Base-by-base conservation (phyloP, 2,888 invertebrate species). In the Epsilonema sp. region DNA sequence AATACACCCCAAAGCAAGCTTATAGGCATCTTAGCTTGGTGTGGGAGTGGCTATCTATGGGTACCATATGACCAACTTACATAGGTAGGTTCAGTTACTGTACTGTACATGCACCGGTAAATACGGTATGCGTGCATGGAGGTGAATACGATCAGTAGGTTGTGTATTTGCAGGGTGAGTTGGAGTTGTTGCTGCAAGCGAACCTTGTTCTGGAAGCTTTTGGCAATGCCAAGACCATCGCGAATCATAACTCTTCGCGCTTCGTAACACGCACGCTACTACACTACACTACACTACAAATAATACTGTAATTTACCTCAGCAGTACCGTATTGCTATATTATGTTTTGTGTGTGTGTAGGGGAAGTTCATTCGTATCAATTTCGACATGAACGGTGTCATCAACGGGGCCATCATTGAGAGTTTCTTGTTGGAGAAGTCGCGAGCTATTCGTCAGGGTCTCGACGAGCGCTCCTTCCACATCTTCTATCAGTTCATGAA, bases 341-440 rank as follows among this genome's bases (percentile, higher is more conserved):
- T n/a, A n/a, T n/a, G n/a, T n/a, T n/a, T n/a, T n/a, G n/a, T n/a
- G 8, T 31, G 31, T 11, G 8, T 31, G 31, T 16, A 31, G 31
- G 97, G 97, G 63, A 99, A 99, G 80, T 99, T 99, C 70, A 99
- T 99, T 65, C 79, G 97, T 63, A 97, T 99, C 70, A 97, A 99
- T 72, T 99, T 99, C 72, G 97, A 99, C 74, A 86, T 90, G 54
- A 90, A 90, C 51, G 97, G 97, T 21, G 97, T 82, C 68, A 99
- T 99, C 60, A 90, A 92, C 53, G 97, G 97, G 58, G 97, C 97
- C 60, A 97, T 97, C 67, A 97, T 99, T 65, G 97, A 99, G 74
- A 94, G 94, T 46, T 99, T 99, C 71, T 76, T 99, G 58, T 72
- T 99, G 67, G 97, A 99, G 71, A 99, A 99, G 72, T 97, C 97